phyloP scores from a whole-genome alignment of 2,113 vertebrate genomes.

The Elanus axillaris region DNA sequence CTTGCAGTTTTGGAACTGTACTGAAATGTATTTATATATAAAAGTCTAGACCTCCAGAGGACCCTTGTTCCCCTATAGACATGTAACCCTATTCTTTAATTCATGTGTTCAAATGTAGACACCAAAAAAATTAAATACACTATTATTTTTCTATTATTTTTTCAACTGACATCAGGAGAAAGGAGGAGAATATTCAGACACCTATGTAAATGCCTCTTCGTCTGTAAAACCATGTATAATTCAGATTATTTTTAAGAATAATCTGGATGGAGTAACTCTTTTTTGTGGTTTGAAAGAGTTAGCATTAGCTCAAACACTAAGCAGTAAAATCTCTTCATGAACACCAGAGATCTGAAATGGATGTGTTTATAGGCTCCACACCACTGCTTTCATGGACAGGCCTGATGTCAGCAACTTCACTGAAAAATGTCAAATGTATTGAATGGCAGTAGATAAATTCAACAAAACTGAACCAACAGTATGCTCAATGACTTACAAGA shows the following conservation, averaged over 20 bases:
- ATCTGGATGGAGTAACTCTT: not conserved
- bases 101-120: not conserved
- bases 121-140: not conserved
- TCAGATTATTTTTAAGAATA: not conserved
- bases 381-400: not conserved
- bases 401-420: not conserved
- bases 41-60: not conserved
- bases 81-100: not conserved
- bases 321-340: not conserved
- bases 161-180: not conserved
- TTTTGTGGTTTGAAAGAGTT: not conserved
- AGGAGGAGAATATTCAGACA: not conserved
- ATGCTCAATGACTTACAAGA: not conserved
- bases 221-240: not conserved
- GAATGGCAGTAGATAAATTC: slow-evolving; percentile 3
- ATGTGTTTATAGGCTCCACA: not conserved
- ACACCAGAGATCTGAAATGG: not conserved
- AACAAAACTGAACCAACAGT: not conserved
- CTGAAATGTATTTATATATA: not conserved
- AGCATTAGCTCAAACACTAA: not conserved
- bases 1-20: not conserved
- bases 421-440: not conserved
- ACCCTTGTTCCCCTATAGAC: not conserved
- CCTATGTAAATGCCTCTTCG: not conserved
- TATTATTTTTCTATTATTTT: not conserved